Evolutionary conservation across 2,113 vertebrate species (phyloP), one percentile per base, ranked within the genome.

Genomic region (Cromileptes altivelis): DNA sequence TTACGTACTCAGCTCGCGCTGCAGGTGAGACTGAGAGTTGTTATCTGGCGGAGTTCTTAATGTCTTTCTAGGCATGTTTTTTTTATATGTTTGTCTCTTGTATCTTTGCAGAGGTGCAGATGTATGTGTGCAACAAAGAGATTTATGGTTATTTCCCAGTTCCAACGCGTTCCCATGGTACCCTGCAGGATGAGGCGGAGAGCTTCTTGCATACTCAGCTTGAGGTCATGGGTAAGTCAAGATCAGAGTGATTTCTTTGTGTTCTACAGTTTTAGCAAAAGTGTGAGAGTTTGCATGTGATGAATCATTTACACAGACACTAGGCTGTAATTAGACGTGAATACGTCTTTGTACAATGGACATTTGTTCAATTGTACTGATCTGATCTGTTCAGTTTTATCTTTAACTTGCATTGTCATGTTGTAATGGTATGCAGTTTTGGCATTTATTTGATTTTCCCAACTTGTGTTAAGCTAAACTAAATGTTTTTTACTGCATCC

Each of bases 61-160:
- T 30, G 2, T 40, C 18, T 42, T 49, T 27, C 15, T 18, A 2
- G 12, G 3, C 5, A 6, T 6, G 25, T 21, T 27, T 23, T 49
- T 49, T 40, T 62, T 4, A 23, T 76, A 40, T 75, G 60, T 68
- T 75, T 30, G 4, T 37, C 2, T 45, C 7, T 21, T 62, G 49
- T 21, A 6, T 56, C 12, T 55, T 18, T 61, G 7, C 90, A 97
- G 97, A 96, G 40, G 95, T 97, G 42, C 97, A 97, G 93, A 98
- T 98, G 97, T 96, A 95, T 0, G 84, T 98, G 6, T 97, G 96
- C 76, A 98, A 98, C 92, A 96, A 91, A 83, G 96, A 96, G 79
- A 85, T 82, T 0, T 98, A 96, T 0, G 97, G 97, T 19, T 96
- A 96, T 79, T 92, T 97, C 60, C 97, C 97, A 0, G 96, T 97